Base-by-base conservation (phyloP, 1,140 invertebrate species). In the Chironomus tepperi region DNA sequence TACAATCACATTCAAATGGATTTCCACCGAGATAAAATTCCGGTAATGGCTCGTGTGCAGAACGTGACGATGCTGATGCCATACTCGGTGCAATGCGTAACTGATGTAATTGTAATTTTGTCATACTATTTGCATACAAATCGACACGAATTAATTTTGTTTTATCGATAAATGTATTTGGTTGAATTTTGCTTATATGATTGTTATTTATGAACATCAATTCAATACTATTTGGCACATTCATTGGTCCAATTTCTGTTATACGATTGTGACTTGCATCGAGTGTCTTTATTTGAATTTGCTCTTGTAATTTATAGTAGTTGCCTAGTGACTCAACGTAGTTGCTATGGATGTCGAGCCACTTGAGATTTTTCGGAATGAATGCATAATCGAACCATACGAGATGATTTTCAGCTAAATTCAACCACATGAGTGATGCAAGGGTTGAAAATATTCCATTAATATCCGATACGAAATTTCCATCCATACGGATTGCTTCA, bases 11-110 rank as follows among this genome's bases (percentile, higher is more conserved):
- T 75, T 89, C 87, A 79, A 94, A 94, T n/a, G 93, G 92, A 84
- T 95, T 95, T 19, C 90, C 90, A 18, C 92, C 92, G 57, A 95
- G 88, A 80, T 93, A 93, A 82, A 95, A 94, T 79, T 94, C 90
- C 0, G 93, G 93, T 73, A 93, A 82, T 12, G 87, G 83, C 74
- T 86, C 85, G 43, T 83, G 81, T 3, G 86, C 81, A 47, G 91
- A 86, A 18, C 16, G n/a, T 70, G 16, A 19, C 2, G 16, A 19
- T 18, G 65, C 65, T 7, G 24, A 34, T 34, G 65, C 19, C 8
- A 70, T 70, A 70, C 18, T 70, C 75, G 87, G 88, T 0, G 86
- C 84, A 74, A 94, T 83, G 21, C 91, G 87, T 47, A 95, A 84
- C 57, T 92, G 90, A 79, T 89, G 91, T 77, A 94, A 84, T 75